Base-by-base conservation (phyloP, 2,797 vertebrate genomes). In the Enteromius paludinosus region DNA sequence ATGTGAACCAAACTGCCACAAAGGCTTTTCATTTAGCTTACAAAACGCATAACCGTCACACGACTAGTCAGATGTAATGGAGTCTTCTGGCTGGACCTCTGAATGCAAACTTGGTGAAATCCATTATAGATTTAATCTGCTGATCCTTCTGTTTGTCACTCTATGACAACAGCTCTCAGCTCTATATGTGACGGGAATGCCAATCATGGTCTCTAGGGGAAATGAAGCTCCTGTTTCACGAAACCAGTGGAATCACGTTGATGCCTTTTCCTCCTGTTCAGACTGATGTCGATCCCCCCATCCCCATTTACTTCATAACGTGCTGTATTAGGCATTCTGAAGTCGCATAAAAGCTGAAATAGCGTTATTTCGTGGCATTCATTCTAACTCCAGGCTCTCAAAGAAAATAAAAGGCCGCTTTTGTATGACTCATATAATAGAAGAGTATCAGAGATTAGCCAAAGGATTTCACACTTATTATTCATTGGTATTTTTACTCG, bases 401-500 rank as follows among this genome's bases (percentile, higher is more conserved):
- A 65, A 64, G 30, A 81, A 81, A 78, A 80, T 35, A 43, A 62
- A 85, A 83, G 41, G 64, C 78, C 64, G 47, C 41, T 87, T 69
- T 84, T 85, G 86, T 81, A 72, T 62, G 62, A 61, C 30, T 73
- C 70, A 38, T 78, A 68, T 23, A 91, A 90, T 90, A 89, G 47
- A 86, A 79, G 61, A 82, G 83, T 41, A 82, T 28, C 43, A 25
- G 85, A 88, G 77, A 86, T 73, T 30, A 85, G 77, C 82, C 87
- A 86, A 85, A 74, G 49, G 89, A 54, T 75, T 87, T 81, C 83
- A 81, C 79, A 59, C 88, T 72, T 85, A 84, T 68, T 88, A 85
- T 86, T 88, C 76, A 89, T 89, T 78, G 83, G 45, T 69, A 87
- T 78, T 89, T 87, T 90, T 87, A 90, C 86, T 89, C 89, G 81